Evolutionary conservation across 2,113 vertebrate species (phyloP), one percentile per base, ranked within the genome.

Genomic region (Mesoclemmys tuberculata): DNA sequence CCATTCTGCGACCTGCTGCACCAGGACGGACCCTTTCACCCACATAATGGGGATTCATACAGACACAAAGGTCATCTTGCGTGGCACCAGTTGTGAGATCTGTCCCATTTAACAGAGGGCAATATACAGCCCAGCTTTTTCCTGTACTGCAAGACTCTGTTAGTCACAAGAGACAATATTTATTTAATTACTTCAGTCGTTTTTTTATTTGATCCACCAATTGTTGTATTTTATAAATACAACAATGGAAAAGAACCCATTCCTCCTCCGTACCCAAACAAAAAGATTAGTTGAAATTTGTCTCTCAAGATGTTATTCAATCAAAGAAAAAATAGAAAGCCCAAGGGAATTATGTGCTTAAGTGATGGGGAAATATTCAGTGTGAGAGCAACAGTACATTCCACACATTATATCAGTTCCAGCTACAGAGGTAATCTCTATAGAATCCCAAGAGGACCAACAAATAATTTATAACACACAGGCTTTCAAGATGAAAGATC

Each of bases 361-460:
- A 86, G 79, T 5, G 24, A 56, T 52, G 16, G 74, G 9, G 18
- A 93, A 95, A 92, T 49, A 55, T 35, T 44, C 61, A 46, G 14
- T 6, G 61, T 18, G 48, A 91, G 82, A 64, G 52, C 46, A 88
- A 29, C 7, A 86, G 10, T 51, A 2, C 19, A 52, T 38, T 90
- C 3, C 22, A 86, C 22, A 92, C 1, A 71, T 75, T 16, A 2
- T 58, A 83, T 24, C 16, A 86, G 46, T 82, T 88, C 41, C 64
- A 86, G 27, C 52, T 74, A n/a, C 19, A 82, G 46, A 88, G 22
- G 27, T 83, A 41, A 80, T 85, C 12, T 13, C 31, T 48, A 51
- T 31, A 84, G 82, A 96, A 85, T 78, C 87, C 52, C 55, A 79
- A 13, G 29, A 13, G 38, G 75, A 83, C 26, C 93, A 84, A 95